Evolutionary conservation across 2,797 vertebrate species (phyloP).

Genomic region (Hydrophis major): DNA sequence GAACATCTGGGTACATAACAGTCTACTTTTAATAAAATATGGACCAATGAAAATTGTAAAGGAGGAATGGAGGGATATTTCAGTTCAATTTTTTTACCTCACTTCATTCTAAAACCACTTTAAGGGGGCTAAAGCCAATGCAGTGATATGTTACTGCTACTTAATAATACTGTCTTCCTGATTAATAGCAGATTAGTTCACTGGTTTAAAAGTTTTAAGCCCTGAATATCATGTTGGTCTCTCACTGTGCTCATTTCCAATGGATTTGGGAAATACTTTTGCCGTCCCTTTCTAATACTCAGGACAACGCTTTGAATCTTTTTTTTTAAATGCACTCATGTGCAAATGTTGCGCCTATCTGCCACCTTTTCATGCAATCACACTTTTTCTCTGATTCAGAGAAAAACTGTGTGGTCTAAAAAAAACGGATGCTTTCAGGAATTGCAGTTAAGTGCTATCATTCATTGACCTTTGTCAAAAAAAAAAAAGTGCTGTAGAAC

Average conservation of each 20-base stretch:
- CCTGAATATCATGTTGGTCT: neutral
- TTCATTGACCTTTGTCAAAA: neutral
- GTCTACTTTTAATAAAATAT: conserved; percentile 40
- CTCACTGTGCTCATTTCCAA: neutral
- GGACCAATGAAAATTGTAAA: conserved; percentile 13
- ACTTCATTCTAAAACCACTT: conserved; percentile 14
- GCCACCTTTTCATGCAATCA: neutral
- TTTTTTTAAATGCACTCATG: neutral
- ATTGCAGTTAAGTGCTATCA: neutral
- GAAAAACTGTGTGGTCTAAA: neutral
- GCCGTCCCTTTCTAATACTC: neutral
- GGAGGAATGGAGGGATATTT: neutral
- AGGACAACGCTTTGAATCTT: neutral
- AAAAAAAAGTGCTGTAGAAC: neutral
- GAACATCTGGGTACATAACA: conserved; percentile 32
- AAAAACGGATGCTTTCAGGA: neutral
- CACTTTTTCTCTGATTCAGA: neutral
- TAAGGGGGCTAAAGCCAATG: neutral
- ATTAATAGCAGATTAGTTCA: conserved; percentile 30
- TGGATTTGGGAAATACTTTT: neutral
- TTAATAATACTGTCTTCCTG: conserved; percentile 5
- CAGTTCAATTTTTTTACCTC: conserved; percentile 14
- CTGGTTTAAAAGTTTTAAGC: neutral
- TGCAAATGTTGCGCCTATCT: neutral
- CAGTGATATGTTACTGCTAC: conserved; percentile 4